Percentiles rank a stretch among this genome's conserved stretches.
Evolutionary conservation across 92 coral and sea anemone species (phyloP).

Genomic region (Actinostola sp.): DNA sequence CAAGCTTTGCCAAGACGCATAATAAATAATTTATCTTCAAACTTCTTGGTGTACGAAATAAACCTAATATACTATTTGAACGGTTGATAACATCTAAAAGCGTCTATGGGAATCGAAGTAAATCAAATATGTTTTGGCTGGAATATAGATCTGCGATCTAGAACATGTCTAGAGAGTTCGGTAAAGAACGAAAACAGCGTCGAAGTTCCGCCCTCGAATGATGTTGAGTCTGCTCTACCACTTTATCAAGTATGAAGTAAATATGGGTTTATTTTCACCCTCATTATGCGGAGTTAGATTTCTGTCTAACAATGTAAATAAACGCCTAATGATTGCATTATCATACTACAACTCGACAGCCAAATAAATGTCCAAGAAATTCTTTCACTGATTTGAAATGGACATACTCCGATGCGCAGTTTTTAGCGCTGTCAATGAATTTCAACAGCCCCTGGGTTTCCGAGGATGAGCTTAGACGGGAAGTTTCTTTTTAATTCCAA

Average conservation of each 20-base stretch:
- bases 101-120: slow-evolving; percentile 7
- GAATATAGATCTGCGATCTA: not conserved
- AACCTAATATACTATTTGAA: not conserved
- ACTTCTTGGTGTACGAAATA: not conserved
- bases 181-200: not conserved
- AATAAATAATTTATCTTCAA: slow-evolving; percentile 7
- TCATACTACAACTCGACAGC: not conserved
- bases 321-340: not conserved
- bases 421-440: too few species aligned
- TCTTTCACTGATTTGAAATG: not conserved
- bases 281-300: not conserved
- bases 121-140: slow-evolving; percentile 4
- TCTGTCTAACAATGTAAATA: slow-evolving; percentile 1
- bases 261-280: not conserved
- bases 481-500: not conserved
- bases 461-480: too few species aligned
- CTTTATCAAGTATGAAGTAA: too few species aligned
- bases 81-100: not conserved
- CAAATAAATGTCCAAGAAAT: too few species aligned
- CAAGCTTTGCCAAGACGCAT: not conserved
- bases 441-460: too few species aligned
- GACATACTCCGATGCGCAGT: too few species aligned
- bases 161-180: not conserved
- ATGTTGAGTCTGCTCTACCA: not conserved
- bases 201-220: not conserved